A percentile compares a stretch with the other conserved stretches of the same genome.
These are phyloP conservation scores for Tokudaia tokunoshimensis DNA, from an alignment of 2,797 vertebrate species.

Conservation along the genomic window DNA sequence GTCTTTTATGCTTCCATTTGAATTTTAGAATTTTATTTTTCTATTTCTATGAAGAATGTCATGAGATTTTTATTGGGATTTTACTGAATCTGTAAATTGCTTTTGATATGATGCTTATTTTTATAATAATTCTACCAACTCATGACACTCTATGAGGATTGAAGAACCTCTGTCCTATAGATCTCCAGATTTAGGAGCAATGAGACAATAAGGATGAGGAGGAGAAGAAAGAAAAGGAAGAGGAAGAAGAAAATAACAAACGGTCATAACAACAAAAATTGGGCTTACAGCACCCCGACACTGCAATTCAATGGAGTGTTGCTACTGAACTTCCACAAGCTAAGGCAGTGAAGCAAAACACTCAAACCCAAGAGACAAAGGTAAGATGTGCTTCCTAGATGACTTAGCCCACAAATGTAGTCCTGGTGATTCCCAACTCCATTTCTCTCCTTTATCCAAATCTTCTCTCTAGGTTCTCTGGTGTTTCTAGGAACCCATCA, in stretches of 20 bases:
- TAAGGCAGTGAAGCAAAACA: neutral
- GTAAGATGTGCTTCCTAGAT: accelerated
- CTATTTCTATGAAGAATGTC: neutral
- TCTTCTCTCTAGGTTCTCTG: neutral
- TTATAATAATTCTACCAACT: neutral
- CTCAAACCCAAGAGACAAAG: neutral
- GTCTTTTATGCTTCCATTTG: neutral
- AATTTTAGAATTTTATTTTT: neutral
- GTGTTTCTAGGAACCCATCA: neutral
- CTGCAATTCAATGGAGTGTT: neutral
- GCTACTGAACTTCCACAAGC: too few relatives aligned
- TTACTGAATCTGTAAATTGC: neutral
- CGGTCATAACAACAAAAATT: neutral
- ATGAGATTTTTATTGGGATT: neutral
- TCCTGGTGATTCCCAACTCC: too few relatives aligned
- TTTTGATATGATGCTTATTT: neutral
- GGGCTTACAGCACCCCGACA: neutral
- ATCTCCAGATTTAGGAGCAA: neutral
- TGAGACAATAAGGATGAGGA: neutral
- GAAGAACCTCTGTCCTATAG: neutral
- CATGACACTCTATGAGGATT: neutral
- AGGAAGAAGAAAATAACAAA: neutral
- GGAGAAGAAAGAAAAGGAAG: neutral
- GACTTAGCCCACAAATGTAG: too few relatives aligned
- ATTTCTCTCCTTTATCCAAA: neutral